phyloP scores from a whole-genome alignment of 2,797 vertebrate species.

The Scleropages formosus region DNA sequence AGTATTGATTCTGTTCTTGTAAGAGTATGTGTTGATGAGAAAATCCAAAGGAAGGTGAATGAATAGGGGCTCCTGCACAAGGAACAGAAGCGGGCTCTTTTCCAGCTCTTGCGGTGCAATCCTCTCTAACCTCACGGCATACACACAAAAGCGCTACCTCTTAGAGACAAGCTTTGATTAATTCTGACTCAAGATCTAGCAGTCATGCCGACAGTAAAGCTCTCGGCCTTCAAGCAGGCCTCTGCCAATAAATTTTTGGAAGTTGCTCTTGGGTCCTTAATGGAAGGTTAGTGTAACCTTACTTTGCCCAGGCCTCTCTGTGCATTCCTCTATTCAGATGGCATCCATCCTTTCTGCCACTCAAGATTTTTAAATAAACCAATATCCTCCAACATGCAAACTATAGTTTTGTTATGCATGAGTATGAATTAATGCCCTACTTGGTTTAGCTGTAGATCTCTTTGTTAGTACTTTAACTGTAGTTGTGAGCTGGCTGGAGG shows the following conservation, averaged over 20 bases:
- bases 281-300: slow-evolving; percentile 42
- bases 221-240: slow-evolving; percentile 18
- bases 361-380: slow-evolving; percentile 18
- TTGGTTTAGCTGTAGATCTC: not conserved
- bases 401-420: slow-evolving; percentile 14
- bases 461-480: not conserved
- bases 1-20: not conserved
- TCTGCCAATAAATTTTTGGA: slow-evolving; percentile 38
- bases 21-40: slow-evolving; percentile 8
- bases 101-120: not conserved
- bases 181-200: slow-evolving; percentile 11
- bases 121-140: slow-evolving; percentile 18
- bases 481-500: not conserved
- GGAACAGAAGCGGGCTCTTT: not conserved
- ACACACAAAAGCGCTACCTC: slow-evolving; percentile 5
- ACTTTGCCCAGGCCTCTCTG: slow-evolving; percentile 23
- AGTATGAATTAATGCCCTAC: not conserved
- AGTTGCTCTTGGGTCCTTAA: slow-evolving; percentile 41
- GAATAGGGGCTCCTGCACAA: not conserved
- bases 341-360: slow-evolving; percentile 24
- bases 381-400: not conserved
- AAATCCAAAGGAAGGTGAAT: not conserved
- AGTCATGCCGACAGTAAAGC: slow-evolving; percentile 28
- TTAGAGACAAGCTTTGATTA: slow-evolving; percentile 15
- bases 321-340: slow-evolving; percentile 18